Conservation (phyloP, 2,113 vertebrate species). For the Silurus asotus region DNA sequence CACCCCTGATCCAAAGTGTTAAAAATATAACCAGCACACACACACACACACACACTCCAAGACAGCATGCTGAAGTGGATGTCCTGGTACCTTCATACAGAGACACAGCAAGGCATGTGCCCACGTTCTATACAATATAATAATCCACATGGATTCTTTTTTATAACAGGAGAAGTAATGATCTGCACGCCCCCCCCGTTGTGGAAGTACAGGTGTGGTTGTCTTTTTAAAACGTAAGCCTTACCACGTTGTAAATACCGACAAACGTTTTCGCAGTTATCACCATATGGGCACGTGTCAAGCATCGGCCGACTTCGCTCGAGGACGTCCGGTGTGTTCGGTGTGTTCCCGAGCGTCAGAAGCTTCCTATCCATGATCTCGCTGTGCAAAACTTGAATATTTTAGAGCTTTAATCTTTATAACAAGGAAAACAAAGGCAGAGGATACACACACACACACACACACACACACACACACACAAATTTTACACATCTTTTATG, state of each 20-base stretch:
- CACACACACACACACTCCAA: constrained; percentile 53
- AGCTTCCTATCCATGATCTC: constrained; percentile 56
- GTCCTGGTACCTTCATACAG: constrained; percentile 29
- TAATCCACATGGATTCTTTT: neutral
- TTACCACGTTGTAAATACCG: neutral
- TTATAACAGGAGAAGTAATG: constrained; percentile 12
- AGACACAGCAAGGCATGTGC: neutral
- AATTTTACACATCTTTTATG: neutral
- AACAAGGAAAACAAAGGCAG: constrained; percentile 58
- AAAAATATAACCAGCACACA: constrained; percentile 48
- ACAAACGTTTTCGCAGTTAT: neutral
- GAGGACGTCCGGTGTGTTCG: constrained; percentile 45
- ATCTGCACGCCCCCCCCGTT: neutral
- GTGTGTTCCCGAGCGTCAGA: constrained; percentile 17
- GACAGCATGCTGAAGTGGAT: constrained; percentile 34
- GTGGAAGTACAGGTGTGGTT: neutral
- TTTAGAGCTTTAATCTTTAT: constrained; percentile 77
- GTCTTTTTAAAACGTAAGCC: constrained; percentile 18
- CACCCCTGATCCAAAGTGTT: constrained; percentile 75
- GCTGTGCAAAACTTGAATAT: constrained; percentile 70
- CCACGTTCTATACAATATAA: neutral
- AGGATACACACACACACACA: constrained; percentile 21
- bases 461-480: neutral
- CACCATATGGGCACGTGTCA: neutral
- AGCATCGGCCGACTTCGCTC: constrained; percentile 62